Evolutionary conservation across 2,888 invertebrate genomes (phyloP).

Genomic region (Cryptocheilus praepositus): DNA sequence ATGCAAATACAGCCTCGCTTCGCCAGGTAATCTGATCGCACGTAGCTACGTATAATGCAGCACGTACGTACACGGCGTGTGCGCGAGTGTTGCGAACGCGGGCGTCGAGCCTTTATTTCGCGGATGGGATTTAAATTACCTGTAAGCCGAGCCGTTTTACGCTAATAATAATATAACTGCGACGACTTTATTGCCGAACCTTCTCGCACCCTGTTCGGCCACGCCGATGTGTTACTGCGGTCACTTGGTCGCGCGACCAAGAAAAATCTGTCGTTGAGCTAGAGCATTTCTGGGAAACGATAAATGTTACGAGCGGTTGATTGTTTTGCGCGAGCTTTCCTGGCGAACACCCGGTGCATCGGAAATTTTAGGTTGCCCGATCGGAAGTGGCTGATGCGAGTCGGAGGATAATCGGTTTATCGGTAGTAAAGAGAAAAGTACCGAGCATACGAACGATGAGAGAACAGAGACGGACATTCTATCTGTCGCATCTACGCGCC

Average conservation of each 20-base stretch:
- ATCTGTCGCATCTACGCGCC: slow-evolving; percentile 43
- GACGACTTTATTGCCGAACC: slow-evolving; percentile 48
- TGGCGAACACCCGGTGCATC: no score
- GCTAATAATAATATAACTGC: slow-evolving; percentile 56
- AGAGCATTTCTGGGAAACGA: no score
- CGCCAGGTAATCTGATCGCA: slow-evolving; percentile 60
- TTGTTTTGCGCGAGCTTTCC: no score
- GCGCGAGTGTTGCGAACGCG: slow-evolving; percentile 33
- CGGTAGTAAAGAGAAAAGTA: slow-evolving; percentile 24
- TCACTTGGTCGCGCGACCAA: no score
- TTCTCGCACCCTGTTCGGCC: no score
- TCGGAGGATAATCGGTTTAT: slow-evolving; percentile 21
- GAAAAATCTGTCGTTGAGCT: no score
- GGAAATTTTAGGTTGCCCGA: not conserved
- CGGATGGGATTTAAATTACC: slow-evolving; percentile 68
- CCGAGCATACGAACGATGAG: not conserved
- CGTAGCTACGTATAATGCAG: slow-evolving; percentile 38
- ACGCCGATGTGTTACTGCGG: no score
- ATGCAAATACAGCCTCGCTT: slow-evolving; percentile 71
- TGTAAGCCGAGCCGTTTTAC: slow-evolving; percentile 62
- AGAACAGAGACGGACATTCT: slow-evolving; percentile 27
- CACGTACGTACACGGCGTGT: slow-evolving; percentile 32
- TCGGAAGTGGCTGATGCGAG: not conserved
- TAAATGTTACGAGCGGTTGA: no score
- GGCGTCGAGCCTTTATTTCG: slow-evolving; percentile 61